These are phyloP conservation scores for Synodontis membranacea DNA, from an alignment of 2,113 vertebrate species.

Conservation along the genomic window DNA sequence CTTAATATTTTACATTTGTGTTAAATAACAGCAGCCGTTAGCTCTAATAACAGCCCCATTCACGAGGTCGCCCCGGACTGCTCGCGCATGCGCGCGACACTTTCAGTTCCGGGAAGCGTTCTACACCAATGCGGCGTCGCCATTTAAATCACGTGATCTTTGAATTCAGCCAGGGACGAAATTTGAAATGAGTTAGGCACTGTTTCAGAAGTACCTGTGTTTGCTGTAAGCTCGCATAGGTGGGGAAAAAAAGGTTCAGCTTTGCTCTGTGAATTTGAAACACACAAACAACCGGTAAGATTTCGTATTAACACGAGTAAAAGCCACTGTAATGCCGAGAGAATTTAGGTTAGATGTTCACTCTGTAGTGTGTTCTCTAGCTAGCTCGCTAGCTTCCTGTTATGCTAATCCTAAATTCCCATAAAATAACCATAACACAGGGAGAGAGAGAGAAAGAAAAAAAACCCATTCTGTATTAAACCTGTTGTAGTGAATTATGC, in stretches of 20 bases:
- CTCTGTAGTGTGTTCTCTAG: background rate
- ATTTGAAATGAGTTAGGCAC: slow-evolving; percentile 69
- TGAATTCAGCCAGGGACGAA: slow-evolving; percentile 49
- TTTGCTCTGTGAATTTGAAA: background rate
- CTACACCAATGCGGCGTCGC: slow-evolving; percentile 59
- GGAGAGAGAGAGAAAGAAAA: no score
- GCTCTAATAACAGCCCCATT: background rate
- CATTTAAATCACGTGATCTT: slow-evolving; percentile 58
- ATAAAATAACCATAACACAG: background rate
- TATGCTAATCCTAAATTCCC: background rate
- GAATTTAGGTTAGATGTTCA: background rate
- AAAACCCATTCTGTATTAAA: background rate
- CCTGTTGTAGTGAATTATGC: background rate
- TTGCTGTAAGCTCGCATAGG: background rate
- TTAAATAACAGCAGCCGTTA: background rate
- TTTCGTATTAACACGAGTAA: background rate
- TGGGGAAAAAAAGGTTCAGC: background rate
- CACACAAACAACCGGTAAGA: slow-evolving; percentile 12
- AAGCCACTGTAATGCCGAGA: background rate
- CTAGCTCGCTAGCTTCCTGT: background rate
- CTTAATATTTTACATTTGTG: background rate
- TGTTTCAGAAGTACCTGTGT: background rate
- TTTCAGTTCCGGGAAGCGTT: slow-evolving; percentile 21
- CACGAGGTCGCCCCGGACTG: background rate
- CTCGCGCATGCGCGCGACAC: background rate